Evolutionary conservation across 2,113 vertebrate genomes (phyloP).

Genomic region (Beaufortia kweichowensis): DNA sequence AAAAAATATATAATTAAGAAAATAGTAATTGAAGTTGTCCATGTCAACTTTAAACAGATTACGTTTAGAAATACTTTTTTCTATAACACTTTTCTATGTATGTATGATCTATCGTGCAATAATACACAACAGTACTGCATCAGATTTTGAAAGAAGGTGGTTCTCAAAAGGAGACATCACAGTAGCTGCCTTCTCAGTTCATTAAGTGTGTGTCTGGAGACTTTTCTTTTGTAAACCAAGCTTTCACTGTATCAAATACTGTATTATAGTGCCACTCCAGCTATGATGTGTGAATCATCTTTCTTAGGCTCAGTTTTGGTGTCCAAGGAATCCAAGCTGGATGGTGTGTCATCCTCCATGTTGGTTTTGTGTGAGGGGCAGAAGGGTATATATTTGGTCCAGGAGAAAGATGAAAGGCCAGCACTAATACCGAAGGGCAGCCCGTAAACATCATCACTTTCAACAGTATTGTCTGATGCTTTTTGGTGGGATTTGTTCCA

Average conservation of each 20-base stretch:
- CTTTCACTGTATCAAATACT: too few relatives aligned
- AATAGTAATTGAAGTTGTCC: not conserved
- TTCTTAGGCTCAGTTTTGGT: slow-evolving; percentile 53
- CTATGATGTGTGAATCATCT: slow-evolving; percentile 59
- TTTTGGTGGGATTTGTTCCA: slow-evolving; percentile 81
- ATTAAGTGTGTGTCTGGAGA: not conserved
- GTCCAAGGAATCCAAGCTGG: slow-evolving; percentile 48
- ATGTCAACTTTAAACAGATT: too few relatives aligned
- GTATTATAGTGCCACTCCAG: slow-evolving; percentile 61
- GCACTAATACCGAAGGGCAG: slow-evolving; percentile 85
- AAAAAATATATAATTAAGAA: too few relatives aligned
- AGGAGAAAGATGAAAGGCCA: slow-evolving; percentile 69
- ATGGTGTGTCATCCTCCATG: not conserved
- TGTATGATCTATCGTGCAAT: not conserved
- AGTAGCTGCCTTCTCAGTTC: slow-evolving; percentile 17
- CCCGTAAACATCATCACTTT: slow-evolving; percentile 77
- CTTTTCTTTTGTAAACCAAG: not conserved
- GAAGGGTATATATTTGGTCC: slow-evolving; percentile 77
- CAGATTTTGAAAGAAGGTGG: not conserved
- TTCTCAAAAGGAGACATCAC: not conserved
- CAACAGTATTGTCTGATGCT: slow-evolving; percentile 62
- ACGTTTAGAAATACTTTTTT: too few relatives aligned
- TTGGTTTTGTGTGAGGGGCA: slow-evolving; percentile 72
- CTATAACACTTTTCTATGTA: too few relatives aligned
- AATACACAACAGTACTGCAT: not conserved